Percentiles rank a stretch among this genome's conserved stretches.
phyloP scores from a whole-genome alignment of 2,113 vertebrate species.

The Nanorana parkeri region DNA sequence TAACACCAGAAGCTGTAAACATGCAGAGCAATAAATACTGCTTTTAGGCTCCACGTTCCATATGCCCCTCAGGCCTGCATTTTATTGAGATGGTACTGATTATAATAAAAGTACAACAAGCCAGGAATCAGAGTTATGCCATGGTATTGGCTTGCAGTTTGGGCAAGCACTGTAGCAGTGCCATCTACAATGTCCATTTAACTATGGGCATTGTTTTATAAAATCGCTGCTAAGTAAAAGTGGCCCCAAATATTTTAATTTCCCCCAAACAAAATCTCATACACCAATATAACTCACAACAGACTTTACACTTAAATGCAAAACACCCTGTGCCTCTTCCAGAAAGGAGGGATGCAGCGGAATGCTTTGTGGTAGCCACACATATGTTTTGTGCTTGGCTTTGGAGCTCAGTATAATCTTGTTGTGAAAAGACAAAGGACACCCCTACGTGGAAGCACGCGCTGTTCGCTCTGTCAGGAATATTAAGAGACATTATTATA shows the following conservation, averaged over 20 bases:
- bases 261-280: constrained; percentile 1
- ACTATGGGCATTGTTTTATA: background rate
- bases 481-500: constrained; percentile 12
- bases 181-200: too few species aligned
- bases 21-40: too few species aligned
- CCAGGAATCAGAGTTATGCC: too few species aligned
- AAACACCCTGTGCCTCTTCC: constrained; percentile 50
- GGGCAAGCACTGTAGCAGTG: too few species aligned
- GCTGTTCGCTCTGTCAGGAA: constrained; percentile 10
- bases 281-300: constrained; percentile 52
- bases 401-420: constrained; percentile 14
- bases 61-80: too few species aligned
- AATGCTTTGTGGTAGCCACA: constrained; percentile 45
- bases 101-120: too few species aligned
- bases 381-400: constrained; percentile 55
- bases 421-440: constrained; percentile 32
- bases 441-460: constrained; percentile 34
- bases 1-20: too few species aligned
- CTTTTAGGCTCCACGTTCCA: too few species aligned
- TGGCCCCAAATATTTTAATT: background rate
- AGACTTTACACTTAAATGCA: constrained; percentile 47
- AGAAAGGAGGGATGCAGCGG: constrained; percentile 20
- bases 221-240: constrained; percentile 14
- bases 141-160: too few species aligned
- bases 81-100: too few species aligned